phyloP scores from a whole-genome alignment of 2,797 vertebrate genomes.

The Myoxocephalus aenaeus region DNA sequence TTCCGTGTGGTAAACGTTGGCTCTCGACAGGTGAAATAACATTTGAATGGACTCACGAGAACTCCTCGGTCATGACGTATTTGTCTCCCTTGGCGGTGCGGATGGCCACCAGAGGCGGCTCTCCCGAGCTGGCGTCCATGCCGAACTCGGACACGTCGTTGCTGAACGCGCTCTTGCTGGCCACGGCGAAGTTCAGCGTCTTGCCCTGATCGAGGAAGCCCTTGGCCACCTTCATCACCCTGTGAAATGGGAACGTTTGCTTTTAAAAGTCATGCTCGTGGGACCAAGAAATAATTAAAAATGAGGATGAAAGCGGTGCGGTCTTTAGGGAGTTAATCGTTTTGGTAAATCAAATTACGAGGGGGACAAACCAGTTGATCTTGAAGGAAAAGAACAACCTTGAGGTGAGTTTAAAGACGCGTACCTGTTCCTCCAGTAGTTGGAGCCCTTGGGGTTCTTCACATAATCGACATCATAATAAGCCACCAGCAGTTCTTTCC shows the following conservation, averaged over 20 bases:
- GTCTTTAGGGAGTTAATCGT: background rate
- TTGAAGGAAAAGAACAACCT: background rate
- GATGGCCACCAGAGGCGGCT: constrained; percentile 91
- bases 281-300: background rate
- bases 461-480: constrained; percentile 98
- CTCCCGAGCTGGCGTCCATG: constrained; percentile 86
- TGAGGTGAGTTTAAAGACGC: background rate
- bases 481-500: constrained; percentile 93
- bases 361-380: background rate
- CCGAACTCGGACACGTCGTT: constrained; percentile 93
- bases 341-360: background rate
- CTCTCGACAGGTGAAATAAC: background rate
- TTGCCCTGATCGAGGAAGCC: constrained; percentile 93
- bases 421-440: constrained; percentile 99
- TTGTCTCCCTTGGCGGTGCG: constrained; percentile 93
- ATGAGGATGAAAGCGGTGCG: background rate
- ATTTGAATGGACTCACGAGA: constrained; percentile 85
- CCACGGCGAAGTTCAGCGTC: constrained; percentile 91
- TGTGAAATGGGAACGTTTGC: constrained; percentile 56
- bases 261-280: background rate
- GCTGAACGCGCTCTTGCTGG: constrained; percentile 89
- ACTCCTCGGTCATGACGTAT: constrained; percentile 95
- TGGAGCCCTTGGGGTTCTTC: constrained; percentile 97
- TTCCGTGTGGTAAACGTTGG: background rate
- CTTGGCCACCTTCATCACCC: constrained; percentile 98